Conservation (phyloP, 2,113 vertebrate species). For the Paraplagusia blochii region DNA sequence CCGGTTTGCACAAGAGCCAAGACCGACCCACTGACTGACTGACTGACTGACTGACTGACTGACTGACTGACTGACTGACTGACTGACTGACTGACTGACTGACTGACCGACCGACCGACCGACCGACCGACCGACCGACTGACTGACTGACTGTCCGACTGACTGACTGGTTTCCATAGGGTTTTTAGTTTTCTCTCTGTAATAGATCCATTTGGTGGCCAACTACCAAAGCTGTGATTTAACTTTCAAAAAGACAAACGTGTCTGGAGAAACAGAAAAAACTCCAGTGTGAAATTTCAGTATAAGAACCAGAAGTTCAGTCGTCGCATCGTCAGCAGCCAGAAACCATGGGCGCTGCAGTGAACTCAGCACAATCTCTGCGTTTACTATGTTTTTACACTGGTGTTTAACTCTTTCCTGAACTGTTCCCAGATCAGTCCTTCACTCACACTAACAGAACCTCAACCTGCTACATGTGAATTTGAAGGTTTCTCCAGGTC, state of each 20-base stretch:
- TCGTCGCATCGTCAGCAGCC: slow-evolving; percentile 54
- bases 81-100: no score
- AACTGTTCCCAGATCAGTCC: slow-evolving; percentile 29
- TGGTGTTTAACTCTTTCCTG: slow-evolving; percentile 22
- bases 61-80: neutral
- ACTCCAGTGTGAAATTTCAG: neutral
- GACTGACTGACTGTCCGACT: no score
- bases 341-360: slow-evolving; percentile 41
- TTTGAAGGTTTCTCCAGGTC: no score
- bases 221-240: no score
- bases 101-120: no score
- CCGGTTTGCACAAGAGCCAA: slow-evolving; percentile 1
- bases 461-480: neutral
- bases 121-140: no score
- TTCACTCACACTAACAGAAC: neutral
- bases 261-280: no score
- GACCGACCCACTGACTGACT: neutral
- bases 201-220: no score
- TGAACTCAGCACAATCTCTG: slow-evolving; percentile 47
- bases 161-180: no score
- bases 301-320: slow-evolving; percentile 24
- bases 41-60: no score
- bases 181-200: no score
- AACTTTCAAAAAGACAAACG: no score
- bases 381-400: slow-evolving; percentile 47